phyloP scores from a whole-genome alignment of 2,113 vertebrate genomes.

The Nycticryphes semicollaris region DNA sequence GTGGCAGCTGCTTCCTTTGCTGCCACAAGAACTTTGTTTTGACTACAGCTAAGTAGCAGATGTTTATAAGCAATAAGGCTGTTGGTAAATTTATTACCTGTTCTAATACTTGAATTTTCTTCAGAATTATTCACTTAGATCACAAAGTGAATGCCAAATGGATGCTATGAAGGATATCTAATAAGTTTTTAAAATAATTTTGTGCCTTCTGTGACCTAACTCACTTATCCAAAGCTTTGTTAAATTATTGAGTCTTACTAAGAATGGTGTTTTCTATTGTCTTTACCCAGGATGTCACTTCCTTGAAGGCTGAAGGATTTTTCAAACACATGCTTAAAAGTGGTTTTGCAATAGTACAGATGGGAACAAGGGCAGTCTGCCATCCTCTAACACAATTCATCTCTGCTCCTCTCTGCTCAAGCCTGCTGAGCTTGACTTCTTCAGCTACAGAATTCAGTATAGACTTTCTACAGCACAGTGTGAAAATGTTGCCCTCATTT shows the following conservation, averaged over 20 bases:
- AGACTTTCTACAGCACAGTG: background rate
- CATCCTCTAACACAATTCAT: background rate
- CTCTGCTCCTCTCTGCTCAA: background rate
- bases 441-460: background rate
- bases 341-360: background rate
- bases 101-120: background rate
- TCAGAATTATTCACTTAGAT: background rate
- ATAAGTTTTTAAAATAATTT: background rate
- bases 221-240: background rate
- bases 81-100: background rate
- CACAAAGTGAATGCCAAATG: background rate
- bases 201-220: background rate
- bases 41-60: background rate
- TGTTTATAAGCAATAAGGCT: background rate
- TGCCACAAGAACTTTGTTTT: slow-evolving; percentile 13
- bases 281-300: background rate
- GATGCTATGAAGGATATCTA: background rate
- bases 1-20: slow-evolving; percentile 1
- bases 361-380: background rate
- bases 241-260: background rate
- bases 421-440: background rate
- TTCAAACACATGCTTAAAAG: background rate
- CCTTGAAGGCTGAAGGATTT: background rate
- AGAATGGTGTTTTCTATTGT: background rate
- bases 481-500: background rate